Percentiles rank a stretch among this genome's conserved stretches.
Conservation (phyloP, 2,113 vertebrate genomes). For the Corvus cornix region DNA sequence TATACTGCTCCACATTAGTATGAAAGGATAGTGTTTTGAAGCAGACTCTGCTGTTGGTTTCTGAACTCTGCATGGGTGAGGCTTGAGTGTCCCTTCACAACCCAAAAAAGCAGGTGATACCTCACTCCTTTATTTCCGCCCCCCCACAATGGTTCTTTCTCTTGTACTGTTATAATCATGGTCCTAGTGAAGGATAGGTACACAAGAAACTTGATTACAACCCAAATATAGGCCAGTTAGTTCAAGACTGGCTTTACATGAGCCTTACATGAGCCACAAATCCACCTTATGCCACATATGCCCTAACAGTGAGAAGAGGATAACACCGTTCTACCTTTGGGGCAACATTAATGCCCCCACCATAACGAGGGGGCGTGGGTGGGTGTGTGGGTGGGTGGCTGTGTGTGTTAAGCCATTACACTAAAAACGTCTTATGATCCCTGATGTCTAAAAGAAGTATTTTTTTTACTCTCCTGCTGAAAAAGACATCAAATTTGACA, state of each 20-base stretch:
- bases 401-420: not conserved
- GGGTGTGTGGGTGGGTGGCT: no score
- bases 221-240: not conserved
- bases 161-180: not conserved
- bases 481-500: not conserved
- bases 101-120: not conserved
- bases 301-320: not conserved
- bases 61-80: not conserved
- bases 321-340: not conserved
- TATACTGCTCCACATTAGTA: conserved; percentile 13
- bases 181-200: not conserved
- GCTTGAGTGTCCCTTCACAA: not conserved
- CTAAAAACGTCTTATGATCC: not conserved
- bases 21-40: not conserved
- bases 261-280: not conserved
- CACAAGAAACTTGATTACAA: not conserved
- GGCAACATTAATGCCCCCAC: not conserved
- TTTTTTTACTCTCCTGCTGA: not conserved
- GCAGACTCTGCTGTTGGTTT: not conserved
- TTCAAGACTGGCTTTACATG: not conserved
- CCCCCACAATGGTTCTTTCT: not conserved
- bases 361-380: not conserved
- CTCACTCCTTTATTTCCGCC: not conserved
- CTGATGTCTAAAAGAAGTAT: not conserved
- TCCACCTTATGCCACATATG: not conserved